A percentile compares a stretch with the other conserved stretches of the same genome.
Evolutionary conservation across 2,797 vertebrate species (phyloP).

Genomic region (Hephaestus fuliginosus): DNA sequence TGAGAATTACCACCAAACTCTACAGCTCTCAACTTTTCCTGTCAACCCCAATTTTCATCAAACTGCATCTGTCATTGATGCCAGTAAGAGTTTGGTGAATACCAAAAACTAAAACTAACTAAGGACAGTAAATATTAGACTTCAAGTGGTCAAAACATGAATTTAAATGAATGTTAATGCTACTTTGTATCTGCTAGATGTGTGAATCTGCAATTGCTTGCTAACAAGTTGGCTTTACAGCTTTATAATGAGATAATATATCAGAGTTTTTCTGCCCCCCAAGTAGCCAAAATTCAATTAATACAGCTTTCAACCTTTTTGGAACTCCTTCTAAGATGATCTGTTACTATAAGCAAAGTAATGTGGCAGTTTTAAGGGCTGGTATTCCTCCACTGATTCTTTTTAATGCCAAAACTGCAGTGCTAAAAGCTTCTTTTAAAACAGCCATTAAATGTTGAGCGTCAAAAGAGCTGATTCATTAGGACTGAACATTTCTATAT

Average conservation of each 20-base stretch:
- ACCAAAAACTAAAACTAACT: neutral
- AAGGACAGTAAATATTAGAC: neutral
- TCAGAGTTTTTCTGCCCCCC: neutral
- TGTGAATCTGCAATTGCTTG: neutral
- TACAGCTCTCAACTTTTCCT: neutral
- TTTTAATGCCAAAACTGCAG: too few species aligned
- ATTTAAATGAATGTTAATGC: neutral
- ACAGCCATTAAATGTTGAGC: too few species aligned
- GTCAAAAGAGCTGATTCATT: too few species aligned
- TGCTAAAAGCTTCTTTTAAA: too few species aligned
- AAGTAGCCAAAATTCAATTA: neutral
- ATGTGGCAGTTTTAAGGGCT: too few species aligned
- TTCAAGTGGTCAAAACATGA: neutral
- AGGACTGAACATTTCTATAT: too few species aligned
- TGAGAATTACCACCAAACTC: neutral
- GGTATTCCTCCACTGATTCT: too few species aligned
- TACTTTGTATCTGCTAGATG: neutral
- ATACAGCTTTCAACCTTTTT: neutral
- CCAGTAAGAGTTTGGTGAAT: neutral
- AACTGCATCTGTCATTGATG: neutral
- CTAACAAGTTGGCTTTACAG: neutral
- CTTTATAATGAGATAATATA: neutral
- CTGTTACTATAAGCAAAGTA: too few species aligned
- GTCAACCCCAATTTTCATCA: neutral
- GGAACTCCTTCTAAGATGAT: too few species aligned